Evolutionary conservation across 1,140 invertebrate species (phyloP), one percentile per base, ranked within the genome.

Genomic region (Bombus impatiens): DNA sequence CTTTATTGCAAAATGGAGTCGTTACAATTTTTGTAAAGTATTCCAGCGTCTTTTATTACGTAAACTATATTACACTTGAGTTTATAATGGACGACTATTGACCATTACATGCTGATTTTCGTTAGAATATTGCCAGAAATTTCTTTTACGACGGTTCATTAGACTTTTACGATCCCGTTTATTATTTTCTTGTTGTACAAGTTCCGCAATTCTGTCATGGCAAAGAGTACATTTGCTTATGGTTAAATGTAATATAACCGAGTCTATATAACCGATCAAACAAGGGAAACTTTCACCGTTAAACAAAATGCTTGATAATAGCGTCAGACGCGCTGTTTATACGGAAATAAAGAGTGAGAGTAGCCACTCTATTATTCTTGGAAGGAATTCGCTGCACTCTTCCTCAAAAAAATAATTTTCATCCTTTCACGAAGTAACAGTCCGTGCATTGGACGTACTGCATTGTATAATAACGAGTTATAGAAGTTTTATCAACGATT

Each of bases 231-330:
- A 78, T 89, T 68, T 59, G 35, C 35, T 80, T 78, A 15, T 40
- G 40, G 13, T 40, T 82, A 62, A 77, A 44, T n/a, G 28, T 71
- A 62, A 84, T 8, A 35, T 35, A 35, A 35, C 35, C 35, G 35
- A 3, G 67, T 25, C 37, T 44, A 25, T 32, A 40, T 42, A 44
- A 67, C 13, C 40, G 67, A 71, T 67, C 40, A 57, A 88, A 88
- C 79, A 59, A 42, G 59, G 44, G 28, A 83, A 59, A 89, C 85
- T 90, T 89, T 89, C 88, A 89, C 85, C 42, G 72, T 90, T 89
- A 87, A 89, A 87, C 79, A 42, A 90, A 89, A 89, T 57, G 67
- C 37, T 42, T 59, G 65, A 90, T 87, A 87, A 87, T 89, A 78
- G 83, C 80, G 32, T n/a, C 42, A 32, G 59, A 62, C 47, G 68